A percentile compares a stretch with the other conserved stretches of the same genome.
Conservation (phyloP, 1,140 invertebrate genomes). For the Maconellicoccus hirsutus region DNA sequence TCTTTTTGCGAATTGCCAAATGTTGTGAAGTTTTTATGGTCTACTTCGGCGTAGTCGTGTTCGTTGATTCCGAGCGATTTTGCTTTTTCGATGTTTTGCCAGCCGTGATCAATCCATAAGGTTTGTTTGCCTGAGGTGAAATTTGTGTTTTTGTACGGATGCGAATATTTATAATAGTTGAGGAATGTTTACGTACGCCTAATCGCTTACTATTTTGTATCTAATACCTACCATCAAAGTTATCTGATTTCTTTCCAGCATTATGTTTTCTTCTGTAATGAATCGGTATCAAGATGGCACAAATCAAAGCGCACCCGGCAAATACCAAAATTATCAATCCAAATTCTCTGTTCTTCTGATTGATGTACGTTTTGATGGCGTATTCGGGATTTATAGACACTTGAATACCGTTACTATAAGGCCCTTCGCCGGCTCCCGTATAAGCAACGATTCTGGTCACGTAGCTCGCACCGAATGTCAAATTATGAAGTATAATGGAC, state of each 20-base stretch:
- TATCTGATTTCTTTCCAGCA: constrained; percentile 30
- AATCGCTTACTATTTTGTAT: no score
- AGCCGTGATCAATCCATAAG: constrained; percentile 62
- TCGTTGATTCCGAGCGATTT: constrained; percentile 3
- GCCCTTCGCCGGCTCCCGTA: constrained; percentile 54
- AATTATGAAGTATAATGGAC: constrained; percentile 57
- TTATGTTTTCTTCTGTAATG: constrained; percentile 50
- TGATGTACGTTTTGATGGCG: constrained; percentile 16
- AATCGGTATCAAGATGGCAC: constrained; percentile 43
- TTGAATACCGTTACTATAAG: constrained; percentile 47
- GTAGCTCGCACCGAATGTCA: constrained; percentile 54
- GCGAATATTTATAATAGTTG: background rate
- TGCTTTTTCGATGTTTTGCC: constrained; percentile 47
- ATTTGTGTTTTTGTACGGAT: background rate
- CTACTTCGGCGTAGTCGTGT: constrained; percentile 61
- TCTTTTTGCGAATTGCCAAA: constrained; percentile 57
- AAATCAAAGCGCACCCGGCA: constrained; percentile 54
- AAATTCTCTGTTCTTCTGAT: constrained; percentile 10
- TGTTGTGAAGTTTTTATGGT: constrained; percentile 57
- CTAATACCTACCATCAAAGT: constrained; percentile 29
- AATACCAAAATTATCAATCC: constrained; percentile 58
- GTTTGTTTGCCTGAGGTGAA: constrained; percentile 46
- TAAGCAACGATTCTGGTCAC: constrained; percentile 59
- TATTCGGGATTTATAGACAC: constrained; percentile 44
- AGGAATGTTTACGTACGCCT: no score